These are phyloP conservation scores for Acleris emargana DNA, from an alignment of 2,888 invertebrate genomes.

Conservation along the genomic window DNA sequence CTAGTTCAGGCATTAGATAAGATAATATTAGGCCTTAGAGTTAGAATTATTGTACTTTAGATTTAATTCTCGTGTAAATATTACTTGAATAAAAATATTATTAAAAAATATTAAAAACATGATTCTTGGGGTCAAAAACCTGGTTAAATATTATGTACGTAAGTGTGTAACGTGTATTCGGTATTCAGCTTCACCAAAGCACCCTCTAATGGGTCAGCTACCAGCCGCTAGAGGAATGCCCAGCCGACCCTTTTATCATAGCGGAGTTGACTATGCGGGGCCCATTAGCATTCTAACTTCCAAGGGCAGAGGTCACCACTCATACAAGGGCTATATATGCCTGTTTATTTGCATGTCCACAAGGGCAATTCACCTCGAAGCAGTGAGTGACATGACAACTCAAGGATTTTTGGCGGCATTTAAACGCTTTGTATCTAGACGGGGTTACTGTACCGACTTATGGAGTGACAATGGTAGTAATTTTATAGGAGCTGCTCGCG, in stretches of 20 bases:
- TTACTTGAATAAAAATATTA: too few relatives aligned
- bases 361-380: constrained; percentile 6
- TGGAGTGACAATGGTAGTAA: too few relatives aligned
- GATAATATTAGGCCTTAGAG: too few relatives aligned
- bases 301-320: background rate
- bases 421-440: too few relatives aligned
- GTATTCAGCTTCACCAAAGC: background rate
- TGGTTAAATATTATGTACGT: background rate
- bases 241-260: background rate
- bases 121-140: background rate
- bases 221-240: background rate
- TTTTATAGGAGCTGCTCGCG: too few relatives aligned
- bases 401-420: too few relatives aligned
- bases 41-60: too few relatives aligned
- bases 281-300: background rate
- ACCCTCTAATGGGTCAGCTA: background rate
- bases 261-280: background rate
- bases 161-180: background rate
- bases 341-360: constrained; percentile 3
- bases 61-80: too few relatives aligned
- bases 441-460: too few relatives aligned
- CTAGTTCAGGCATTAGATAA: too few relatives aligned
- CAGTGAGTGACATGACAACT: background rate
- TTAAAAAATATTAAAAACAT: too few relatives aligned
- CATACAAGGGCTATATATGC: constrained; percentile 5